Conservation (phyloP, 2,797 vertebrate species). For the Euphonia xanthogaster region DNA sequence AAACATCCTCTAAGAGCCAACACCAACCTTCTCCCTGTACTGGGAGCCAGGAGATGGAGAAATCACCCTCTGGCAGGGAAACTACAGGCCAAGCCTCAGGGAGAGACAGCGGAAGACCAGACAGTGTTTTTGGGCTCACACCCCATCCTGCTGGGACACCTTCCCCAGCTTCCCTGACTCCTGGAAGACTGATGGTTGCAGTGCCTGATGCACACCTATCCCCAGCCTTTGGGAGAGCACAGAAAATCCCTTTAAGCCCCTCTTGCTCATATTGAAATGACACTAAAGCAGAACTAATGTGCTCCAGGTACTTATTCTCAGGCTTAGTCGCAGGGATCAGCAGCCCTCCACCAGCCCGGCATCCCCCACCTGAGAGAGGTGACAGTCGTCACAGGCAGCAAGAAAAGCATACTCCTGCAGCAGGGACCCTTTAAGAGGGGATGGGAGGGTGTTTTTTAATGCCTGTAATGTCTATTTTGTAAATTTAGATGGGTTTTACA, state of each 20-base stretch:
- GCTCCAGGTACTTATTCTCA: slow-evolving; percentile 18
- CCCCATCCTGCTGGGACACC: not conserved
- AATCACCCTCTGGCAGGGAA: not conserved
- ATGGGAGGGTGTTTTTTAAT: not conserved
- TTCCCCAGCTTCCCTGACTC: not conserved
- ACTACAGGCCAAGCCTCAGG: not conserved
- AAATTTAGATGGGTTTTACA: not conserved
- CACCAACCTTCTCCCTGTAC: not conserved
- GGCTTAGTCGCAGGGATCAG: not conserved
- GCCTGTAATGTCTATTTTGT: fast-evolving
- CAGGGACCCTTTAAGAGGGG: not conserved
- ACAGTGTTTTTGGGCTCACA: not conserved
- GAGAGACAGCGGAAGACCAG: not conserved
- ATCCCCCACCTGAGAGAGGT: fast-evolving
- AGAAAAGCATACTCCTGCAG: not conserved
- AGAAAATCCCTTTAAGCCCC: slow-evolving; percentile 51
- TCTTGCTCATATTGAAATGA: slow-evolving; percentile 18
- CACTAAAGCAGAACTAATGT: slow-evolving; percentile 44
- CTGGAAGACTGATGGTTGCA: not conserved
- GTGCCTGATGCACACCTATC: not conserved
- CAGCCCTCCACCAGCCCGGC: not conserved
- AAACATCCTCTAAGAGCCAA: not conserved
- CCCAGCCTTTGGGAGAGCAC: not conserved
- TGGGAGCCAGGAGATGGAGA: not conserved
- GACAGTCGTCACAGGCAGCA: not conserved